phyloP scores from a whole-genome alignment of 1,140 invertebrate species.

The Leptinotarsa defecta region DNA sequence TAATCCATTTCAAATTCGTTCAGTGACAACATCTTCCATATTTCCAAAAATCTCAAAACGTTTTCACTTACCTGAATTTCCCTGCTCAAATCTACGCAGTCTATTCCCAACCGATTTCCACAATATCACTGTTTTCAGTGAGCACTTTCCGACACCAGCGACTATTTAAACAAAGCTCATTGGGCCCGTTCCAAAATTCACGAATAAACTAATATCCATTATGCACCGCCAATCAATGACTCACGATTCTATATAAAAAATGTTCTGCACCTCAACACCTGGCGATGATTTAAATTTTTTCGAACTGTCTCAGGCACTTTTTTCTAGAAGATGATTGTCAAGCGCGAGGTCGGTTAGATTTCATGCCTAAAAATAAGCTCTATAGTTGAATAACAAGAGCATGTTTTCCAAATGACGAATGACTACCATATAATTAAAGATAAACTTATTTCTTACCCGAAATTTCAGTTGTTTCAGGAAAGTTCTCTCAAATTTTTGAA shows the following conservation, averaged over 20 bases:
- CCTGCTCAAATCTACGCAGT: background rate
- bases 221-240: constrained; percentile 4
- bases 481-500: too few relatives aligned
- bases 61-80: background rate
- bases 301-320: background rate
- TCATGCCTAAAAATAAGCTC: too few relatives aligned
- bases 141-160: background rate
- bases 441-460: too few relatives aligned
- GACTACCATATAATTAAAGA: background rate
- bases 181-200: constrained; percentile 2
- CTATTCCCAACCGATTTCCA: background rate
- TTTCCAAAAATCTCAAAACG: too few relatives aligned
- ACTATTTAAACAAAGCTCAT: constrained; percentile 12
- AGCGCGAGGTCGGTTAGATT: background rate
- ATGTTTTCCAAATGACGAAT: background rate
- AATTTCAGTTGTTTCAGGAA: too few relatives aligned
- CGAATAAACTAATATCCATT: background rate
- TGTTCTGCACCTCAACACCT: background rate
- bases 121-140: background rate
- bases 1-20: too few relatives aligned
- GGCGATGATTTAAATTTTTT: background rate
- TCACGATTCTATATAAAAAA: background rate
- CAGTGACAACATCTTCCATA: too few relatives aligned
- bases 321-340: constrained; percentile 7
- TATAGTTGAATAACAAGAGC: too few relatives aligned